Evolutionary conservation across 1,140 invertebrate species (phyloP), one percentile per base, ranked within the genome.

Genomic region (Drosophila biarmipes): DNA sequence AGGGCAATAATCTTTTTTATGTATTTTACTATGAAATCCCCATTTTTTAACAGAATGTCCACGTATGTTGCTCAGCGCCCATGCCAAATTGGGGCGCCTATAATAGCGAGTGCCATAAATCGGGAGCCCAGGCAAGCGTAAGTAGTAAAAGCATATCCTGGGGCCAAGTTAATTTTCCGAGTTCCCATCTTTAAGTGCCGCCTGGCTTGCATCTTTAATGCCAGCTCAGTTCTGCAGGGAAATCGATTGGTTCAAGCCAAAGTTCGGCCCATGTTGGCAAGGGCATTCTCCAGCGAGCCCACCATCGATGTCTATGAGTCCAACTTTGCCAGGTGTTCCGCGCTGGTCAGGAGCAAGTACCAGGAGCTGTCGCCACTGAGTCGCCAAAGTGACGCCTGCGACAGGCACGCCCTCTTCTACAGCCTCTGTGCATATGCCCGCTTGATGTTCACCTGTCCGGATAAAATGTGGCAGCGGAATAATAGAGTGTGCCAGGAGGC

Each of bases 81-180:
- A 24, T 89, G 79, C 84, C 84, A 38, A 87, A 89, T 11, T 87
- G 84, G 84, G 58, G 53, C 4, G 84, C 59, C 52, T 87, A 66
- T 34, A 80, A 84, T 24, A 66, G 59, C 7, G 84, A 87, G 10
- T 87, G 84, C 17, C 54, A 46, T 12, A 43, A 8, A 6, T 73
- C 84, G 7, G 84, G 79, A 34, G 14, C 27, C 0, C 79, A 87
- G 27, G 55, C 72, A 10, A 87, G 79, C 51, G 84, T 87, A 24
- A 55, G 79, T 89, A 49, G 19, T 37, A 34, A 12, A 10, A 2
- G 0, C 0, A 17, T 8, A 34, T 37, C 2, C 4, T 6, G 7
- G 6, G 15, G 3, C 19, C 4, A 21, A 6, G 31, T 19, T 12
- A 52, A 15, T 6, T 17, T 7, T 0, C 6, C 8, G 0, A 1